Percentiles rank a stretch among this genome's conserved stretches.
These are phyloP conservation scores for Cosmia pyralina DNA, from an alignment of 2,888 invertebrate species.

Conservation along the genomic window DNA sequence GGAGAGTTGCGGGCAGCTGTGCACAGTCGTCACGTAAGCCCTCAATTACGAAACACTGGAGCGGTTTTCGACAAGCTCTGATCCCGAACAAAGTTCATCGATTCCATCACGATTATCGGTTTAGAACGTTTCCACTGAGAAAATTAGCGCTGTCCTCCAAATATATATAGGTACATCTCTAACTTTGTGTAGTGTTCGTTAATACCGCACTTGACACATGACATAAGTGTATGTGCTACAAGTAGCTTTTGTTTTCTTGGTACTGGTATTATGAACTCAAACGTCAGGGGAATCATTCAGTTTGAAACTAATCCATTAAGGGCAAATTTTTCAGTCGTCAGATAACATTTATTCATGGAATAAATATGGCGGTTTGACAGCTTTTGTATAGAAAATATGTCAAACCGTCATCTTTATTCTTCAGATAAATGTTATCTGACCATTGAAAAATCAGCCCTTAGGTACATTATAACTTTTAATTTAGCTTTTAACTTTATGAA, in stretches of 20 bases:
- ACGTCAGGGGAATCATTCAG: conserved; percentile 8
- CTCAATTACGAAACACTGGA: conserved; percentile 89
- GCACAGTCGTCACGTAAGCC: conserved; percentile 88
- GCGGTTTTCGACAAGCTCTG: conserved; percentile 81
- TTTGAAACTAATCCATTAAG: conserved; percentile 38
- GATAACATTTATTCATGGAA: too few species aligned
- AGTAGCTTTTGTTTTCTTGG: conserved; percentile 16
- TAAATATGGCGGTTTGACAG: too few species aligned
- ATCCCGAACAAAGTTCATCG: conserved; percentile 85
- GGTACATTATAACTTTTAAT: conserved; percentile 27
- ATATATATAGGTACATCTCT: conserved; percentile 47
- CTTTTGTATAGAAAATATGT: too few species aligned
- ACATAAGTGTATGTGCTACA: conserved; percentile 42
- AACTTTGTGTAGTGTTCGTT: conserved; percentile 46
- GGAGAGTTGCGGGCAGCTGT: conserved; percentile 84
- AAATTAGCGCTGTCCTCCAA: conserved; percentile 66
- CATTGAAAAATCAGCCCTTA: too few species aligned
- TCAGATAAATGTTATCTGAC: too few species aligned
- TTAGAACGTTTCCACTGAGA: conserved; percentile 68
- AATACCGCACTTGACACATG: conserved; percentile 36
- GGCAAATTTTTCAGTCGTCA: too few species aligned
- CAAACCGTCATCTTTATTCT: too few species aligned
- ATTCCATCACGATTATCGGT: conserved; percentile 85
- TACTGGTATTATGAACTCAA: conserved; percentile 16
- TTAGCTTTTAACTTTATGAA: conserved; percentile 17